Evolutionary conservation across 2,888 invertebrate genomes (phyloP).

Genomic region (Patella depressa): DNA sequence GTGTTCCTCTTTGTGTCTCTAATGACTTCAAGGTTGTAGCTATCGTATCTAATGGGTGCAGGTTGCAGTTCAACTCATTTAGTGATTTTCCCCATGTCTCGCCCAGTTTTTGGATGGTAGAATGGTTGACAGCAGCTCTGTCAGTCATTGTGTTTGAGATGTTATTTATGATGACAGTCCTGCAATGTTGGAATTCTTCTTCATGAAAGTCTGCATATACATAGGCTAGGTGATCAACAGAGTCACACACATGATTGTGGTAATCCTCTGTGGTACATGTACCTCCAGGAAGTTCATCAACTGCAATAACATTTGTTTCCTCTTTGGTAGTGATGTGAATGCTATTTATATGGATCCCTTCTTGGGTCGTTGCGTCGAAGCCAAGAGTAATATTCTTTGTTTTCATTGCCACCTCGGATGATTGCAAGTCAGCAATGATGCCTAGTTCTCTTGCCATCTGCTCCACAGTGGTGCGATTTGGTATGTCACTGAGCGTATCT

Average conservation of each 20-base stretch:
- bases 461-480: background rate
- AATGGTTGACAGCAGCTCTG: constrained; percentile 28
- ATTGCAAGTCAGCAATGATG: constrained; percentile 21
- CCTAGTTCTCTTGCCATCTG: constrained; percentile 16
- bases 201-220: constrained; percentile 18
- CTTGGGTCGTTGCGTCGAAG: constrained; percentile 36
- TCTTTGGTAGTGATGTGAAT: constrained; percentile 31
- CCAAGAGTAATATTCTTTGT: constrained; percentile 28
- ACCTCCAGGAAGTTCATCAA: constrained; percentile 34
- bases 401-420: constrained; percentile 22
- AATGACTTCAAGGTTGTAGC: constrained; percentile 25
- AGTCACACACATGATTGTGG: constrained; percentile 21
- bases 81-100: constrained; percentile 25
- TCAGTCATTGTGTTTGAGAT: constrained; percentile 36
- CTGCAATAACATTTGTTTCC: constrained; percentile 20
- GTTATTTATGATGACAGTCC: constrained; percentile 22
- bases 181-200: constrained; percentile 14
- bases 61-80: constrained; percentile 31
- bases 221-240: constrained; percentile 26
- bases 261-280: constrained; percentile 36
- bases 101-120: constrained; percentile 20
- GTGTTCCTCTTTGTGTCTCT: constrained; percentile 23
- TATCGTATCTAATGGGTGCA: constrained; percentile 32
- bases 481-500: background rate
- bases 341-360: constrained; percentile 33